A percentile compares a stretch with the other conserved stretches of the same genome.
Evolutionary conservation across 1,140 invertebrate species (phyloP).

Genomic region (Hyphantria cunea): DNA sequence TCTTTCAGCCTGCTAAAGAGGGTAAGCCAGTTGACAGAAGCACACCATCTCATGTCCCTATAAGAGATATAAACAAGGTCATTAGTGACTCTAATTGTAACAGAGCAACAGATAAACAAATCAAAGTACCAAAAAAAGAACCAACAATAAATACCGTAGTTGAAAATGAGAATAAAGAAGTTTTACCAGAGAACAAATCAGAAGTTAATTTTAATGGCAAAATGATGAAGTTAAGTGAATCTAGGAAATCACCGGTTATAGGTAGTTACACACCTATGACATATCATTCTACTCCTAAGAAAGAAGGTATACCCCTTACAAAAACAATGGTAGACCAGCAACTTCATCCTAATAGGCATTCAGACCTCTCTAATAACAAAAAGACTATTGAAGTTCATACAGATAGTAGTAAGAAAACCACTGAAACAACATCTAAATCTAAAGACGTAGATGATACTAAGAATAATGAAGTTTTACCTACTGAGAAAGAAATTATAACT

Average conservation of each 20-base stretch:
- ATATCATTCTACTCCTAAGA: conserved; percentile 73
- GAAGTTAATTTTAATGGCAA: conserved; percentile 67
- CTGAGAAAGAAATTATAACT: conserved; percentile 7
- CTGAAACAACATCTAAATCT: conserved; percentile 36
- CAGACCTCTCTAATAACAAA: conserved; percentile 61
- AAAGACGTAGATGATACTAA: conserved; percentile 32
- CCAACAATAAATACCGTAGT: conserved; percentile 22
- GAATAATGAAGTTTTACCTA: conserved; percentile 11
- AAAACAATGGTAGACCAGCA: conserved; percentile 75
- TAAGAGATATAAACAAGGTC: conserved; percentile 57
- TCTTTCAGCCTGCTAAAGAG: conserved; percentile 63
- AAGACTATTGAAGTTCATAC: conserved; percentile 76
- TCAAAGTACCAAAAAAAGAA: conserved; percentile 38
- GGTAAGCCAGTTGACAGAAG: conserved; percentile 46
- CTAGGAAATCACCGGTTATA: conserved; percentile 69
- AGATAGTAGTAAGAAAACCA: conserved; percentile 54
- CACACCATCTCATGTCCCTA: conserved; percentile 52
- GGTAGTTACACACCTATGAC: conserved; percentile 68
- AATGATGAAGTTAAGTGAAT: conserved; percentile 70
- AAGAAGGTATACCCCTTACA: conserved; percentile 70
- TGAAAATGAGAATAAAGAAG: conserved; percentile 40
- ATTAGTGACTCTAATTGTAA: conserved; percentile 50
- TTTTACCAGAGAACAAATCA: conserved; percentile 45
- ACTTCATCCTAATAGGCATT: conserved; percentile 67
- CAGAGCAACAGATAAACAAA: conserved; percentile 54